Conservation (phyloP, 2,797 vertebrate species). For the Muscicapa comitata region DNA sequence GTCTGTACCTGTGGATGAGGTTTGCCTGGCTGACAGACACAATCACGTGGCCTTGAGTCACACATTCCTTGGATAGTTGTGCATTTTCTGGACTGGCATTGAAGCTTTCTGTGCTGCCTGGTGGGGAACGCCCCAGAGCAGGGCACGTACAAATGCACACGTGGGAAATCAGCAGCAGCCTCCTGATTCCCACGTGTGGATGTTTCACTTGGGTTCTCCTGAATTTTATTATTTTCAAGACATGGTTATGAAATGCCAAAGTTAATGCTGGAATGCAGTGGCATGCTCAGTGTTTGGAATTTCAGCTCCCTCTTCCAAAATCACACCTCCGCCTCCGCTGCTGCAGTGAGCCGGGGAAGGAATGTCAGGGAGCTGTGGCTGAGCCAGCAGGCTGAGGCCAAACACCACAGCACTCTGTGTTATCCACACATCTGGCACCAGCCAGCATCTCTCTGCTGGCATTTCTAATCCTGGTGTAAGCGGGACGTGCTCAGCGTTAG, state of each 20-base stretch:
- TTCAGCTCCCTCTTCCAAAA: not conserved
- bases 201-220: not conserved
- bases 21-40: not conserved
- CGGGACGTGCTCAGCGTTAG: not conserved
- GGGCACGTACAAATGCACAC: not conserved
- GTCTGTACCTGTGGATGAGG: not conserved
- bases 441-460: accelerated
- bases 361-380: not conserved
- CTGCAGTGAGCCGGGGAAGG: not conserved
- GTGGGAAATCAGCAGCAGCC: not conserved
- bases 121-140: not conserved
- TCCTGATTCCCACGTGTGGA: not conserved
- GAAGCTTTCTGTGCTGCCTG: not conserved
- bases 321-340: accelerated
- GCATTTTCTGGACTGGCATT: not conserved
- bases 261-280: constrained; percentile 1
- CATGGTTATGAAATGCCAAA: constrained; percentile 36
- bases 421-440: not conserved
- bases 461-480: not conserved
- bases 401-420: not conserved
- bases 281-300: not conserved
- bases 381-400: not conserved
- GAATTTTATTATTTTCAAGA: not conserved
- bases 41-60: not conserved
- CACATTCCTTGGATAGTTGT: not conserved